Evolutionary conservation across 2,888 invertebrate genomes (phyloP), one percentile per base, ranked within the genome.

Genomic region (Siphlonurus alternatus): DNA sequence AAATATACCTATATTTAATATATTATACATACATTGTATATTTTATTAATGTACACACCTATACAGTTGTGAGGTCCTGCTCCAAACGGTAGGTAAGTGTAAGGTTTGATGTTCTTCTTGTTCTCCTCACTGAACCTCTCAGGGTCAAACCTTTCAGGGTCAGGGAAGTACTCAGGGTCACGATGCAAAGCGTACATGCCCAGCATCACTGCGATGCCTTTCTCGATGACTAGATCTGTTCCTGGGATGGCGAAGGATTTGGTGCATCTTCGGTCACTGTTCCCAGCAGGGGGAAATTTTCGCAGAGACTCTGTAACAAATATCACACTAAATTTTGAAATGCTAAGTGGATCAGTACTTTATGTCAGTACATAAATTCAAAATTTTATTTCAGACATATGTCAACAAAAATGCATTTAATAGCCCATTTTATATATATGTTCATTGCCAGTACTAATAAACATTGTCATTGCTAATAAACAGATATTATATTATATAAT

Each of bases 31-130:
- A n/a, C n/a, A n/a, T n/a, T n/a, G n/a, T n/a, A n/a, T n/a, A n/a
- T n/a, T n/a, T n/a, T n/a, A n/a, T 5, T 38, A 38, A 10, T 10
- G 15, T 10, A 22, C 56, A 56, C 7, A 77, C 83, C 85, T 63
- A 85, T 81, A 68, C 85, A 85, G 70, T 78, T 82, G 64, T 84
- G 77, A 1, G 81, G 84, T 2, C 85, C 85, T 0, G 76, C 53
- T 1, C 82, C 83, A 63, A 83, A 83, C 0, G 83, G 82, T 68
- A 79, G 68, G 66, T 79, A 82, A 0, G 77, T 72, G 59, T 76
- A 77, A 0, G 77, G 76, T 18, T 64, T 75, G 20, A 78, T 74
- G 65, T 74, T 73, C 19, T 71, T 71, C 67, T 74, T 76, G 63
- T 77, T 78, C 65, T 77, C 76, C 23, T 78, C 78, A 61, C 73